Evolutionary conservation across 2,888 invertebrate genomes (phyloP).

Genomic region (Limenitis camilla): DNA sequence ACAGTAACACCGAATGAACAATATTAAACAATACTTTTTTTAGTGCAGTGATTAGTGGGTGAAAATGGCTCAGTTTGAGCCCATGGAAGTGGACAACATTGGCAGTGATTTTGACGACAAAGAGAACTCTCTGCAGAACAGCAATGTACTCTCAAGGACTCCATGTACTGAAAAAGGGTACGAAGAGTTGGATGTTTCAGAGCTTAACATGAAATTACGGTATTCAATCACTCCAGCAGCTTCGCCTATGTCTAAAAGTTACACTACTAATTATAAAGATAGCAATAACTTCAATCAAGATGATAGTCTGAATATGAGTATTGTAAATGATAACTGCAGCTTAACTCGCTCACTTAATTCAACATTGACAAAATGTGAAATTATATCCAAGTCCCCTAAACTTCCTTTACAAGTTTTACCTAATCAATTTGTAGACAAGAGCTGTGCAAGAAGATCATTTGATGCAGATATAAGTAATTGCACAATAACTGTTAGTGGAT

Average conservation of each 20-base stretch:
- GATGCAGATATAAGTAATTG: constrained; percentile 36
- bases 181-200: constrained; percentile 62
- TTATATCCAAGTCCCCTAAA: constrained; percentile 41
- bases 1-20: constrained; percentile 5
- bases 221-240: constrained; percentile 58
- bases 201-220: constrained; percentile 63
- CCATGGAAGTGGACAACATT: constrained; percentile 58
- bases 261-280: constrained; percentile 42
- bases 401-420: constrained; percentile 46
- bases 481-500: constrained; percentile 37
- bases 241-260: constrained; percentile 65
- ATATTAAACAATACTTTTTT: constrained; percentile 2
- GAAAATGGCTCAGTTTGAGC: constrained; percentile 57
- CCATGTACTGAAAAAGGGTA: constrained; percentile 60
- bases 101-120: constrained; percentile 63
- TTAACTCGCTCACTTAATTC: constrained; percentile 55
- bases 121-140: constrained; percentile 56
- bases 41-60: constrained; percentile 20
- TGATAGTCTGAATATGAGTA: constrained; percentile 33
- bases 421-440: constrained; percentile 38
- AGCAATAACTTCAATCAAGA: constrained; percentile 38
- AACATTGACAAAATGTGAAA: constrained; percentile 43
- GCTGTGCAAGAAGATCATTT: constrained; percentile 37
- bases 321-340: constrained; percentile 37
- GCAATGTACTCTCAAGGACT: constrained; percentile 47